Conservation (phyloP, 2,113 vertebrate genomes). For the Pterocles orientalis region DNA sequence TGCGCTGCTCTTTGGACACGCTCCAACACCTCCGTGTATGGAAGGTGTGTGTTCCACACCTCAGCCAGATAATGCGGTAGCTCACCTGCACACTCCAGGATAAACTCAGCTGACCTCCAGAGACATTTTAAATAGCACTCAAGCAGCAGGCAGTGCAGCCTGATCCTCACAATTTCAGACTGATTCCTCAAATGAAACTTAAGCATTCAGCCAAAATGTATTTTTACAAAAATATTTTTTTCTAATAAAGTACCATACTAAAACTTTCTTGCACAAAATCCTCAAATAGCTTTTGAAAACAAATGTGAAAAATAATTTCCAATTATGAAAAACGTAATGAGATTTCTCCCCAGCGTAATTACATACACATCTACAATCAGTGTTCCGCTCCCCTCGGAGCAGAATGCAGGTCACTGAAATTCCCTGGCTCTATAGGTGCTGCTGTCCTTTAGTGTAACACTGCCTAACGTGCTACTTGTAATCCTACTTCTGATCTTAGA, state of each 20-base stretch:
- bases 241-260: not conserved
- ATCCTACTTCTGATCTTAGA: slow-evolving; percentile 28
- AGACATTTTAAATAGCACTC: not conserved
- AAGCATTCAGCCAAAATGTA: not conserved
- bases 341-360: not conserved
- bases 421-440: not conserved
- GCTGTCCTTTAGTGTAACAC: not conserved
- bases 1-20: no score
- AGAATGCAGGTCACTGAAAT: not conserved
- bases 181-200: not conserved
- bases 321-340: not conserved
- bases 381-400: not conserved
- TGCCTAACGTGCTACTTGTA: slow-evolving; percentile 9
- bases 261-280: not conserved
- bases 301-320: not conserved
- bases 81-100: not conserved
- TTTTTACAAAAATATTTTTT: not conserved
- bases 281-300: not conserved
- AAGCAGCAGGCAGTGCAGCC: not conserved
- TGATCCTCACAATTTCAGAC: not conserved
- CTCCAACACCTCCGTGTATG: not conserved
- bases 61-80: not conserved
- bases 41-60: not conserved
- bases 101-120: not conserved
- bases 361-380: not conserved